phyloP scores from a whole-genome alignment of 2,888 invertebrate genomes.

The Conomelus anceps region DNA sequence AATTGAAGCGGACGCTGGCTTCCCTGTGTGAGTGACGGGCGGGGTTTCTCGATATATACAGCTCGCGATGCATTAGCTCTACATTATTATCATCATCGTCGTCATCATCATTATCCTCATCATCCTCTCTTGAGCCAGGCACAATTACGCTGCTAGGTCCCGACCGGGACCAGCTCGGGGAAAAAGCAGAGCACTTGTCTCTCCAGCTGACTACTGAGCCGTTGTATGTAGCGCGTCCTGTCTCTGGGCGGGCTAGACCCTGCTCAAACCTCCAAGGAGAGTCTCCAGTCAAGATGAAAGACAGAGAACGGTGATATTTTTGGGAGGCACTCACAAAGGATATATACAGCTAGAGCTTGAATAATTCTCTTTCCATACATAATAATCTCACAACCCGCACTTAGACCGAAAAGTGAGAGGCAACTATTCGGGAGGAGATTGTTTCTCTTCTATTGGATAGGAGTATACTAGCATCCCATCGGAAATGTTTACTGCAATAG shows the following conservation, averaged over 20 bases:
- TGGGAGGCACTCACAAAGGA: background rate
- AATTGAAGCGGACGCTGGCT: background rate
- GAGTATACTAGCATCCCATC: background rate
- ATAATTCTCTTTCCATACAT: background rate
- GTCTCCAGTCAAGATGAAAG: background rate
- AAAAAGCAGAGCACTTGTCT: background rate
- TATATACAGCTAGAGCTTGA: background rate
- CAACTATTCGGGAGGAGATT: no score
- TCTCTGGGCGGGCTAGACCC: background rate
- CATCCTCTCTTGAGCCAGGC: background rate
- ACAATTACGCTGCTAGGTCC: background rate
- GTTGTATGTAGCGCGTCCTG: background rate
- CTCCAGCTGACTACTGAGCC: background rate
- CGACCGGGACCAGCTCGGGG: background rate
- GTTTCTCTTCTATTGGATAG: background rate
- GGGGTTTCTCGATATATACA: background rate
- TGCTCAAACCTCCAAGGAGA: background rate
- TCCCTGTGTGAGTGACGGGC: background rate
- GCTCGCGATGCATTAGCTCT: background rate
- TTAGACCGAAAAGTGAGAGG: background rate
- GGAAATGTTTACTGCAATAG: background rate
- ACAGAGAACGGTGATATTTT: background rate
- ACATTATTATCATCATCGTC: background rate
- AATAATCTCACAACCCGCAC: background rate
- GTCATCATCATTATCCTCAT: background rate